Conservation (phyloP, 2,797 vertebrate species). For the Simalia tracyae region DNA sequence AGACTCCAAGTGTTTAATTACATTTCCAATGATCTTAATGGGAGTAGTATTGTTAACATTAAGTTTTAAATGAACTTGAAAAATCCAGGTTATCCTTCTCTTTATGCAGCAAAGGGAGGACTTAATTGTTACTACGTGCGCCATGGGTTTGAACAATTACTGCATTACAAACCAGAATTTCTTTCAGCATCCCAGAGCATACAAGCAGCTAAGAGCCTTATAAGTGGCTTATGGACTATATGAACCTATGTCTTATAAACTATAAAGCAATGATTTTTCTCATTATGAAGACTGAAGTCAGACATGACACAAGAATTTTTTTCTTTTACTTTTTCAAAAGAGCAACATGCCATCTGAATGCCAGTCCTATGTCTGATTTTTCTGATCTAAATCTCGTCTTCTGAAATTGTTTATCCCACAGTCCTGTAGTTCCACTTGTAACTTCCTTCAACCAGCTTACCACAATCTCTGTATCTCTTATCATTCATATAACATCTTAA, state of each 20-base stretch:
- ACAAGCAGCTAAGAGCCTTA: constrained; percentile 8
- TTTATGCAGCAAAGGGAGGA: constrained; percentile 6
- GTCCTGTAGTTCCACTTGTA: no score
- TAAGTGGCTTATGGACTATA: background rate
- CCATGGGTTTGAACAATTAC: constrained; percentile 33
- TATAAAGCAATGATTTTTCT: constrained; percentile 14
- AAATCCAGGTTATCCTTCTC: constrained; percentile 49
- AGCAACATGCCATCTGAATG: background rate
- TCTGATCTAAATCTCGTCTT: background rate
- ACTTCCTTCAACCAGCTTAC: background rate
- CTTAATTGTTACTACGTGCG: constrained; percentile 26
- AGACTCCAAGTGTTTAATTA: constrained; percentile 71
- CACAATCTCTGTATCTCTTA: background rate
- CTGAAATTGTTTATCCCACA: background rate
- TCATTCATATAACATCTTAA: background rate
- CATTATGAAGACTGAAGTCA: background rate
- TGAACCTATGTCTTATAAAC: constrained; percentile 7
- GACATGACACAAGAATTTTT: background rate
- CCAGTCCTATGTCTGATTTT: background rate
- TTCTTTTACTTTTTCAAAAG: background rate
- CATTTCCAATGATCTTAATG: constrained; percentile 65
- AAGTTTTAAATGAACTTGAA: constrained; percentile 67
- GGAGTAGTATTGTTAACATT: constrained; percentile 57
- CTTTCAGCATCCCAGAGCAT: constrained; percentile 32
- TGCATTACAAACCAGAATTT: constrained; percentile 45